Evolutionary conservation across 2,797 vertebrate species (phyloP), one percentile per base, ranked within the genome.

Genomic region (Chaunax sp.): DNA sequence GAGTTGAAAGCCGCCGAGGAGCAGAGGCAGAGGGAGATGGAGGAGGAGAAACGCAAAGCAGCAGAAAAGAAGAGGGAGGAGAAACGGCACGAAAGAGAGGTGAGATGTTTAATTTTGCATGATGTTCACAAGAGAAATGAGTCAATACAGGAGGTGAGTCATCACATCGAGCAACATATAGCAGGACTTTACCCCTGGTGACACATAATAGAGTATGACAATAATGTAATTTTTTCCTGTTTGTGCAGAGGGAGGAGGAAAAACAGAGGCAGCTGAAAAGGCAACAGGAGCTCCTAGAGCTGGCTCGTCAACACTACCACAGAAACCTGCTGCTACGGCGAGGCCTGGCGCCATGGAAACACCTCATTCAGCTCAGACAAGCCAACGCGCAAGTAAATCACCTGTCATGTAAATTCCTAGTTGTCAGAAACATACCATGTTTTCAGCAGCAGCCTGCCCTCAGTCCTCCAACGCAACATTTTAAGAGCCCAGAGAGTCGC

Each of bases 261-360:
- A 97, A 92, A 74, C 94, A 95, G 87, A 91, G 23, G 82, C 92
- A 91, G 78, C 73, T 89, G 58, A 92, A 94, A 80, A 91, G 81
- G 76, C 93, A 93, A 16, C 92, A 90, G 77, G 90, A 95, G 80
- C 86, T 95, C 26, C 85, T 90, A 67, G 88, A 82, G 74, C 64
- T 84, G 75, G 96, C 96, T 67, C 72, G 50, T 75, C 91, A 93
- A 22, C 95, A 98, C 82, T 93, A 96, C 81, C 73, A 88, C 72
- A 93, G 64, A 18, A 80, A 82, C 26, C 76, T 97, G 77, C 87
- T 98, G 75, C 92, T 84, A 62, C 87, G 72, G 13, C 80, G 86
- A 74, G 97, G 96, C 55, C 87, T 98, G 64, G 84, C 83, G 2
- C 97, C 96, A 53, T 99, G 97, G 97, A 96, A 93, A 91, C 93